These are phyloP conservation scores for Theonella swinhoei DNA, from an alignment of 37 sponge, comb jelly and placozoan species.

Conservation along the genomic window DNA sequence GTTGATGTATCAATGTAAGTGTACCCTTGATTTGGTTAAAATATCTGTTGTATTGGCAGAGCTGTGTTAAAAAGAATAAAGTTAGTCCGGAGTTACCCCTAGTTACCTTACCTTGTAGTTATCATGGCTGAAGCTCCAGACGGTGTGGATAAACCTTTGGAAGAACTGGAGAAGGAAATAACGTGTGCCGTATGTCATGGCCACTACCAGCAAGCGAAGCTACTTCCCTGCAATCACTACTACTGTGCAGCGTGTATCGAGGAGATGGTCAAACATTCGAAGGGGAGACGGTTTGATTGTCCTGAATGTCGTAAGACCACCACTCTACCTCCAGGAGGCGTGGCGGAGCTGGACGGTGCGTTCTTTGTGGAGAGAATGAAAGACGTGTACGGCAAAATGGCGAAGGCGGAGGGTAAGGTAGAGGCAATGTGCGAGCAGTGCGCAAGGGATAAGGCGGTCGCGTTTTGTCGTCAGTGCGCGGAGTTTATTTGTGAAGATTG, in stretches of 20 bases:
- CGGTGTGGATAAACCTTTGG: background rate
- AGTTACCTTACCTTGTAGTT: too few species aligned
- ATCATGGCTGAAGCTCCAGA: too few species aligned
- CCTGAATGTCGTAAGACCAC: slow-evolving; percentile 9
- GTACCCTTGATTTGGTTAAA: too few species aligned
- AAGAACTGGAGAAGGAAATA: slow-evolving; percentile 10
- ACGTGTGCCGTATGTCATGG: slow-evolving; percentile 7
- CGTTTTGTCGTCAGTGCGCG: slow-evolving; percentile 35
- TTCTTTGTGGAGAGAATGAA: slow-evolving; percentile 44
- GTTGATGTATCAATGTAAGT: too few species aligned
- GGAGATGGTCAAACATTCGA: background rate
- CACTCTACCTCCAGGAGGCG: background rate
- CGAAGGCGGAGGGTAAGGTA: slow-evolving; percentile 15
- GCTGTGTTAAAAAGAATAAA: too few species aligned
- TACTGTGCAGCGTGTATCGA: slow-evolving; percentile 16
- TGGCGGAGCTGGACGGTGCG: background rate
- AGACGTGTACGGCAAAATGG: slow-evolving; percentile 23
- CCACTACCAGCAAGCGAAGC: slow-evolving; percentile 2
- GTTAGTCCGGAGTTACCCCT: too few species aligned
- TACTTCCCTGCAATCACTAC: slow-evolving; percentile 25
- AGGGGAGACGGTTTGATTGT: background rate
- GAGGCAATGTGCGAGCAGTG: slow-evolving; percentile 27
- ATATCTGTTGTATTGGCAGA: too few species aligned
- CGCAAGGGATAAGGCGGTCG: background rate
- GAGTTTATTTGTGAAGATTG: slow-evolving; percentile 27